These are phyloP conservation scores for Lasioglossum marginatum DNA, from an alignment of 2,888 invertebrate genomes.

Conservation along the genomic window DNA sequence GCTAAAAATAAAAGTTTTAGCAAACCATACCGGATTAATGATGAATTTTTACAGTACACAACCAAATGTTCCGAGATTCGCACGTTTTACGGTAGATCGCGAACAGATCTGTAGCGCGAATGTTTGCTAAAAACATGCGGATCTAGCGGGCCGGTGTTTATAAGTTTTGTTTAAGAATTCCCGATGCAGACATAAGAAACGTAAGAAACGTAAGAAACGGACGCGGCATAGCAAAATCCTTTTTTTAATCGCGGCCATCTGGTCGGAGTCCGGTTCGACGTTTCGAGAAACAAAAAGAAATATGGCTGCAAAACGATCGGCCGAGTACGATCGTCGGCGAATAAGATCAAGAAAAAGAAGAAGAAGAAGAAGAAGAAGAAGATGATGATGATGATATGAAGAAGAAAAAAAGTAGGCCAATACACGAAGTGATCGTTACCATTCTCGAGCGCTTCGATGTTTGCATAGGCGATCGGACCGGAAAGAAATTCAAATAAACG, in stretches of 20 bases:
- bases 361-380: conserved; percentile 51
- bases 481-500: conserved; percentile 68
- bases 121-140: not conserved
- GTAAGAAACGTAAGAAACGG: conserved; percentile 40
- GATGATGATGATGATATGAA: conserved; percentile 26
- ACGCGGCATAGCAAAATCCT: conserved; percentile 17
- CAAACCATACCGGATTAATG: not conserved
- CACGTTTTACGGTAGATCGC: not conserved
- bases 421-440: conserved; percentile 67
- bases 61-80: not conserved
- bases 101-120: not conserved
- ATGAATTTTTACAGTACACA: not conserved
- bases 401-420: conserved; percentile 60
- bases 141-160: conserved; percentile 39
- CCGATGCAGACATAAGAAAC: conserved; percentile 51
- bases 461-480: conserved; percentile 64
- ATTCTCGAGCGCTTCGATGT: conserved; percentile 55
- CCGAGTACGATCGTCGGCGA: conserved; percentile 38
- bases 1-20: not conserved
- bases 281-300: conserved; percentile 52
- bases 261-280: conserved; percentile 46
- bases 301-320: conserved; percentile 44
- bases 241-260: conserved; percentile 61
- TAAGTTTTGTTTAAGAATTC: conserved; percentile 57
- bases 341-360: conserved; percentile 33